Evolutionary conservation across 2,113 vertebrate genomes (phyloP).

Genomic region (Thymallus thymallus): DNA sequence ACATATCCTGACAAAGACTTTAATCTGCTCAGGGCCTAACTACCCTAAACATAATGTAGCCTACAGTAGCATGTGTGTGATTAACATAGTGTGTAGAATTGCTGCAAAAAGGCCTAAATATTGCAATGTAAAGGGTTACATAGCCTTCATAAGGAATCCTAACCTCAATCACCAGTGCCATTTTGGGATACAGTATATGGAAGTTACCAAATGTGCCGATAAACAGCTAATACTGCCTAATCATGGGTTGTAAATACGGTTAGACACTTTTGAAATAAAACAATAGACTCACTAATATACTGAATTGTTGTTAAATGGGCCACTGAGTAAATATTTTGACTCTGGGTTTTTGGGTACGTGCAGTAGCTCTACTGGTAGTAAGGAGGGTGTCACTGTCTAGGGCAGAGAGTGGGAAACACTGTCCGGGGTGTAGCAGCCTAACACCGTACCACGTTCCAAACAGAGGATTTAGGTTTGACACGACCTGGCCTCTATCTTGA

Average conservation of each 20-base stretch:
- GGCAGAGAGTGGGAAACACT: constrained; percentile 6
- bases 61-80: too few relatives aligned
- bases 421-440: constrained; percentile 14
- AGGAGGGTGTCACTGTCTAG: background rate
- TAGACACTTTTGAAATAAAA: constrained; percentile 9
- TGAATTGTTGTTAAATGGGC: constrained; percentile 30
- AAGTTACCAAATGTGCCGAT: background rate
- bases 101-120: too few relatives aligned
- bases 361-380: constrained; percentile 25
- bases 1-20: constrained; percentile 30
- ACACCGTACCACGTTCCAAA: constrained; percentile 50
- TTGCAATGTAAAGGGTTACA: too few relatives aligned
- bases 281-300: constrained; percentile 1
- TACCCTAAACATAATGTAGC: too few relatives aligned
- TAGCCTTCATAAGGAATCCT: background rate
- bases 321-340: constrained; percentile 32
- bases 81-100: too few relatives aligned
- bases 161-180: background rate
- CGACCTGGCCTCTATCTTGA: constrained; percentile 10
- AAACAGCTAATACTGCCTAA: constrained; percentile 4
- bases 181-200: background rate
- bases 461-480: constrained; percentile 66
- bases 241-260: constrained; percentile 9
- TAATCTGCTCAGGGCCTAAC: too few relatives aligned
- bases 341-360: constrained; percentile 52